Evolutionary conservation across 2,113 vertebrate genomes (phyloP).

Genomic region (Hemiprocne comata): DNA sequence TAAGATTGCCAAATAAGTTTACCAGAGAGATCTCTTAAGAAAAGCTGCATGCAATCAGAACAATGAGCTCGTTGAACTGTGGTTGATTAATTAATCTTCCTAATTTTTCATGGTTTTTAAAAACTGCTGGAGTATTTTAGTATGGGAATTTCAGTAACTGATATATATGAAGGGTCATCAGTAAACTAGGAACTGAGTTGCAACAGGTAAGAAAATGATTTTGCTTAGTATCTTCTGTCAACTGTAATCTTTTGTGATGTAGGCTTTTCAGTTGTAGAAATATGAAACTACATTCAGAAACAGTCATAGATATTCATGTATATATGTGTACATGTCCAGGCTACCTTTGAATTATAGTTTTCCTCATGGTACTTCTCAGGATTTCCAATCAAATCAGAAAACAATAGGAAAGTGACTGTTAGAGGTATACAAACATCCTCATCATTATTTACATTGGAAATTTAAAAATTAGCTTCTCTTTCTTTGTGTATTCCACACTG

Average conservation of each 20-base stretch:
- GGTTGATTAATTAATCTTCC: neutral
- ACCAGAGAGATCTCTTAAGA: neutral
- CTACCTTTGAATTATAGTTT: neutral
- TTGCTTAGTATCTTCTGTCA: neutral
- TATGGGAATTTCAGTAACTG: neutral
- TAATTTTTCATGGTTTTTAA: neutral
- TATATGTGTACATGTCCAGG: neutral
- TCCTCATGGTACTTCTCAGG: neutral
- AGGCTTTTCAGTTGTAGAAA: neutral
- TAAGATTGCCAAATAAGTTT: neutral
- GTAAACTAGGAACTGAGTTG: neutral
- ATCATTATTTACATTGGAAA: neutral
- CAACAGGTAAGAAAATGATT: neutral
- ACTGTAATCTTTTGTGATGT: neutral
- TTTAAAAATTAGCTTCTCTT: neutral
- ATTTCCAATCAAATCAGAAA: neutral
- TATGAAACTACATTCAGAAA: neutral
- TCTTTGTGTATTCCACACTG: neutral
- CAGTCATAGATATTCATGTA: neutral
- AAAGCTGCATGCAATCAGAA: neutral
- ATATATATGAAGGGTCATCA: neutral
- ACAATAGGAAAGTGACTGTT: neutral
- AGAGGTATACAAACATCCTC: neutral
- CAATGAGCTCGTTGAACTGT: neutral
- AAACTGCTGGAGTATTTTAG: neutral